Base-by-base conservation (phyloP, 2,797 vertebrate species). In the Alectoris magna region DNA sequence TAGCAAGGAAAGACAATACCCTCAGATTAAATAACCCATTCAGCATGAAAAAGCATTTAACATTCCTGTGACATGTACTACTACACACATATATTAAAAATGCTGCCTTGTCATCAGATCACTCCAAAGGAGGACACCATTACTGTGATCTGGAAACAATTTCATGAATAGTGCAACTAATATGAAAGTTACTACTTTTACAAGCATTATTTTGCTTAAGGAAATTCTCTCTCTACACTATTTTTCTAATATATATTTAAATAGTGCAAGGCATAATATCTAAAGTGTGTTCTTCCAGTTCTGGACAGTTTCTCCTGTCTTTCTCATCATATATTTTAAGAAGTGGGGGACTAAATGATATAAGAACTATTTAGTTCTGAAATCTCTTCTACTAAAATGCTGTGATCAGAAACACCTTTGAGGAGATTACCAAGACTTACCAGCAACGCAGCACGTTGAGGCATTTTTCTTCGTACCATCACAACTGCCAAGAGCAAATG, bases 1-100 rank as follows among this genome's bases (percentile, higher is more conserved):
- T 48, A 96, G 53, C 34, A 78, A 71, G 78, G 68, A 83, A 78
- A 94, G 70, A 86, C 38, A 93, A 78, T 91, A 95, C 43, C 38
- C 43, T 22, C 36, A 74, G 76, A 92, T 91, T 56, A 68, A 95
- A 71, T 81, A 91, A 51, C 72, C 27, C 84, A 81, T 83, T 93
- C 49, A 93, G 77, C 63, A 63, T 71, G 72, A 94, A 96, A 73
- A 94, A 91, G 87, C 82, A 96, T 93, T 96, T 90, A 71, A 90
- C 48, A 41, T 79, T 92, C 77, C 69, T 90, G 49, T 82, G 72
- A 88, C 69, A 80, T 74, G 90, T 43, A 58, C 34, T 79, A 79
- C 15, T 68, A 19, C 58, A 84, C 41, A 84, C 29, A 62, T 56
- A n/a, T 8, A 55, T 26, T 12, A 46, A 92, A 91, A 92, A 84